Evolutionary conservation across 2,113 vertebrate species (phyloP), one percentile per base, ranked within the genome.

Genomic region (Callorhinus ursinus): DNA sequence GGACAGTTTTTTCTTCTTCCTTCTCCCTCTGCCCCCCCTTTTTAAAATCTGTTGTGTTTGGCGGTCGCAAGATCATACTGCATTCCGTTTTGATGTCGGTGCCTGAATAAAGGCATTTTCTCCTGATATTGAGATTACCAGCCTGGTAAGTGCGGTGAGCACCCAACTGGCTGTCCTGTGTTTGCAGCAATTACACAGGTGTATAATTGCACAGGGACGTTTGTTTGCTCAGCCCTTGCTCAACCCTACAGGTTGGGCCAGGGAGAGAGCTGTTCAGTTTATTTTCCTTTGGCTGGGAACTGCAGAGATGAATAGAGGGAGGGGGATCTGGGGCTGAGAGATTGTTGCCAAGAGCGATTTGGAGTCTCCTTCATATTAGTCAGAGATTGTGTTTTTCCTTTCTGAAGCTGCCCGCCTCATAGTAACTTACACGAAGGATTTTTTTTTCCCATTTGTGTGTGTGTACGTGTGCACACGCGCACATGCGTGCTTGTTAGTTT

Each of bases 271-370:
- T 97, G 59, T 92, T 93, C 0, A 1, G 97, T 98, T 98, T 98
- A 97, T 99, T 99, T 99, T 98, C 97, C 96, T 98, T 98, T 95
- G 93, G 97, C 98, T 97, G 90, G 97, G 93, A 98, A 97, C 98
- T 98, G 98, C 93, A 65, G 98, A 98, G 95, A 99, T 99, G 99
- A 99, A 99, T 99, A 99, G 99, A 99, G 99, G 99, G 99, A 99
- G 99, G 99, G 99, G 98, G 96, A 98, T 97, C 93, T 1, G 79
- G 93, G 97, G 72, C 91, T 95, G 97, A 98, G 98, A 96, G 98
- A 98, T 93, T 97, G 95, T 98, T 98, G 98, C 98, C 98, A 98
- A 98, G 98, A 98, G 98, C 96, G 98, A 98, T 98, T 98, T 98
- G 98, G 98, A 99, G 98, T 97, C 98, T 98, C 98, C 98, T 98